Conservation (phyloP, 35 echinoderm and acorn worm species). For the Strongylocentrotus purpuratus region DNA sequence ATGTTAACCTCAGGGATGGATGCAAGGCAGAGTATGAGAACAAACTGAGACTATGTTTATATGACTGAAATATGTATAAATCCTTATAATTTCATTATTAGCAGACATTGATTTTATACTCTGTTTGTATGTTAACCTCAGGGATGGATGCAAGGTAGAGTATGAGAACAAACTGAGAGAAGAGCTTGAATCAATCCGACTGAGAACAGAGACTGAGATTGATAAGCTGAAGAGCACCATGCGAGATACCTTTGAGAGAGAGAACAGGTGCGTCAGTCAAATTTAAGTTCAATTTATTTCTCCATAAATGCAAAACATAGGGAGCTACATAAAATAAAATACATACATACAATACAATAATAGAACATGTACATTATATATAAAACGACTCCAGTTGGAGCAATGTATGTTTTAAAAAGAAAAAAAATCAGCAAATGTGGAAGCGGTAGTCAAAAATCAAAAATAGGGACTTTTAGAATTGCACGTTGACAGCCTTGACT, state of each 20-base stretch:
- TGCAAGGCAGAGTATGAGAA: slow-evolving; percentile 92
- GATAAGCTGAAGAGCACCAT: slow-evolving; percentile 86
- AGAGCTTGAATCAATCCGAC: slow-evolving; percentile 85
- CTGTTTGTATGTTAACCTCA: slow-evolving; percentile 25
- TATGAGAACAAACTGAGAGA: slow-evolving; percentile 77
- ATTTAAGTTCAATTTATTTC: no score
- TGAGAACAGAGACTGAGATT: slow-evolving; percentile 86
- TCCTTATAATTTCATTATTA: neutral
- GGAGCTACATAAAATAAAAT: no score
- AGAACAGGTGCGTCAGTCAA: slow-evolving; percentile 73
- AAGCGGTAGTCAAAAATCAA: no score
- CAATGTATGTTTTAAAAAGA: no score
- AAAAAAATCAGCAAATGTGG: no score
- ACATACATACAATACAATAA: no score
- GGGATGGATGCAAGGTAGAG: slow-evolving; percentile 88
- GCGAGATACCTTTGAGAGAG: slow-evolving; percentile 87
- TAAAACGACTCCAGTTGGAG: no score
- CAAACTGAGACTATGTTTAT: slow-evolving; percentile 41
- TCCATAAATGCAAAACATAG: no score
- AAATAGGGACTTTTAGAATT: no score
- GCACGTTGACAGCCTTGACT: no score
- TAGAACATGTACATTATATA: no score
- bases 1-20: slow-evolving; percentile 61
- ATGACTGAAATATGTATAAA: no score
- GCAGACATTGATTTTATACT: neutral